These are phyloP conservation scores for Leptinotarsa peninsularis DNA, from an alignment of 2,888 invertebrate species.

Conservation along the genomic window DNA sequence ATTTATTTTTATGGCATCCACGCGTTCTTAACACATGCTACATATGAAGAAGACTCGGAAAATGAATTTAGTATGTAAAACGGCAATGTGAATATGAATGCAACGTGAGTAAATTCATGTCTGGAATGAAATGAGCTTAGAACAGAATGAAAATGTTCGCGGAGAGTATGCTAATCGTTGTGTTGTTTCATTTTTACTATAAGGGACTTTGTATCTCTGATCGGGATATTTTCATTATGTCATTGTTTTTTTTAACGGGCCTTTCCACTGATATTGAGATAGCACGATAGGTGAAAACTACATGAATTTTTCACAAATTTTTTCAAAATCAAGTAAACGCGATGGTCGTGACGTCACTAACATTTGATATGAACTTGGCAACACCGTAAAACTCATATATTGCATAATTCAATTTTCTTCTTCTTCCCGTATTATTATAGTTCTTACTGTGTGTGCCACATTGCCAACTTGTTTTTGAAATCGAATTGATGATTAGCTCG, in stretches of 20 bases:
- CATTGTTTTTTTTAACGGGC: background rate
- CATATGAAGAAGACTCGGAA: conserved; percentile 39
- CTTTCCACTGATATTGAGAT: background rate
- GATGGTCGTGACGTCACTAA: too few species aligned
- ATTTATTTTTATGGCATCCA: conserved; percentile 45
- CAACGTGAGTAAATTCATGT: conserved; percentile 27
- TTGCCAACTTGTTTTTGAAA: too few species aligned
- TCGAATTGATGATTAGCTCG: too few species aligned
- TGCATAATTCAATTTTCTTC: too few species aligned
- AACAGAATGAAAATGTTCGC: conserved; percentile 28
- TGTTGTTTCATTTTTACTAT: conserved; percentile 8
- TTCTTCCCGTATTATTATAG: too few species aligned
- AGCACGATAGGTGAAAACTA: background rate
- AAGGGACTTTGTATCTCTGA: background rate
- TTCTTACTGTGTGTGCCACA: too few species aligned
- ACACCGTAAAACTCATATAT: too few species aligned
- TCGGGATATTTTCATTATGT: background rate
- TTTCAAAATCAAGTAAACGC: too few species aligned
- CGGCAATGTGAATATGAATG: conserved; percentile 39
- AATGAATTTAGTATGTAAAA: conserved; percentile 44
- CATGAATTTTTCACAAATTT: too few species aligned
- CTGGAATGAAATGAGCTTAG: conserved; percentile 19
- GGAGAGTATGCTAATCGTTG: background rate
- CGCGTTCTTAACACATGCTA: conserved; percentile 44
- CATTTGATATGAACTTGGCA: too few species aligned